Evolutionary conservation across 2,888 invertebrate species (phyloP), one percentile per base, ranked within the genome.

Genomic region (Nebria salina): DNA sequence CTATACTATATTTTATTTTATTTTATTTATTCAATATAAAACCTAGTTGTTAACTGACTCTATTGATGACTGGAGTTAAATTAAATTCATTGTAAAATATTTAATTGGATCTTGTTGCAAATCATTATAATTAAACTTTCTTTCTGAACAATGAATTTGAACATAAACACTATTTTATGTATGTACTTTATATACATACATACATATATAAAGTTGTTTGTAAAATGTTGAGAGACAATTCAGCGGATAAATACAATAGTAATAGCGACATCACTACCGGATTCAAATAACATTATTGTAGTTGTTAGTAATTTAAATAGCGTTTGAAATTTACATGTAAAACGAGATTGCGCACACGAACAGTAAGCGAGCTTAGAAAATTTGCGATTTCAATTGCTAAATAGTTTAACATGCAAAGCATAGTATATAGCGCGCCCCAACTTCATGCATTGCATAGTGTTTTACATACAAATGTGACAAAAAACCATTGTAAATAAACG

Each of bases 311-410:
- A 79, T 79, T 79, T 79, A 79, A 79, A 79, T 79, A 74, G 79
- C 79, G 54, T 54, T 68, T 13, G 1, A 74, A 73, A 79, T 79
- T 79, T 79, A 79, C 79, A 79, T 79, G 79, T 75, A 65, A 74
- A 79, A 78, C 73, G 65, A 78, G 78, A 78, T 73, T 65, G 74
- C 79, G n/a, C 66, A 65, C 74, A 54, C 54, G 54, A 54, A 54
- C 54, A 7, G 54, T 34, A 34, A 54, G 54, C 54, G 13, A 54
- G 11, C 11, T 11, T 54, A 11, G 54, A 74, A 79, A 79, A 79
- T 79, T 75, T 79, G 79, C 74, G 74, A 79, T 79, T 79, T 79
- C 79, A 79, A 79, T 79, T 79, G 79, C 79, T 74, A 79, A 79
- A 78, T 78, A 73, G 78, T 78, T 78, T 78, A 34, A 72, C 77